A percentile compares a stretch with the other conserved stretches of the same genome.
These are phyloP conservation scores for Lasioglossum malachurum DNA, from an alignment of 2,888 invertebrate species.

Conservation along the genomic window DNA sequence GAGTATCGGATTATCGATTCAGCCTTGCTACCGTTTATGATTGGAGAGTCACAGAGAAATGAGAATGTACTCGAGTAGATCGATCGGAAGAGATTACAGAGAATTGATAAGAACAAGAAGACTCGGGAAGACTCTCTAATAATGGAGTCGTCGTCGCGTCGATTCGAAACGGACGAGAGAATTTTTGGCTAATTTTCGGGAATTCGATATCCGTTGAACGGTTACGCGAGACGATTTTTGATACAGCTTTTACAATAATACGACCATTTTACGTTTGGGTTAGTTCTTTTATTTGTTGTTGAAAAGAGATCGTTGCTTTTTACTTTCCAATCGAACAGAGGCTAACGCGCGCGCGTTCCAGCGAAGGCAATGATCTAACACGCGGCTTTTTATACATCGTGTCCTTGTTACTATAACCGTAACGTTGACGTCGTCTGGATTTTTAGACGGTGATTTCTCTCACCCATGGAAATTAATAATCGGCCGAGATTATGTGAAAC, in stretches of 20 bases:
- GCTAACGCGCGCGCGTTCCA: conserved; percentile 13
- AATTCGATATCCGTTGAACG: background rate
- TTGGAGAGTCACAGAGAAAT: conserved; percentile 5
- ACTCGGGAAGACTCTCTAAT: background rate
- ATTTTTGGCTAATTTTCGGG: background rate
- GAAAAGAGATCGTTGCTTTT: background rate
- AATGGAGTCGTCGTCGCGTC: background rate
- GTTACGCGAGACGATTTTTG: background rate
- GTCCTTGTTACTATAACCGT: conserved; percentile 48
- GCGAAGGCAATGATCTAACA: conserved; percentile 20
- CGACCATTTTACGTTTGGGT: background rate
- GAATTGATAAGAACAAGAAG: background rate
- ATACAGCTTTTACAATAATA: background rate
- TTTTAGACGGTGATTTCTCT: conserved; percentile 57
- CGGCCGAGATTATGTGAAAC: conserved; percentile 25
- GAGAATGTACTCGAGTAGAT: background rate
- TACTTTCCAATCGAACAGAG: background rate
- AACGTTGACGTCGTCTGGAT: conserved; percentile 38
- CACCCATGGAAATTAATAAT: conserved; percentile 45
- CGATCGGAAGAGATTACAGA: background rate
- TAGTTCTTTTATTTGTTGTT: background rate
- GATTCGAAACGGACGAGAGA: background rate
- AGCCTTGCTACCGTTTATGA: conserved; percentile 35
- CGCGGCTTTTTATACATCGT: conserved; percentile 22
- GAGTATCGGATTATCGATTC: conserved; percentile 54